These are phyloP conservation scores for Ecliptopera silaceata DNA, from an alignment of 2,888 invertebrate species.

Conservation along the genomic window DNA sequence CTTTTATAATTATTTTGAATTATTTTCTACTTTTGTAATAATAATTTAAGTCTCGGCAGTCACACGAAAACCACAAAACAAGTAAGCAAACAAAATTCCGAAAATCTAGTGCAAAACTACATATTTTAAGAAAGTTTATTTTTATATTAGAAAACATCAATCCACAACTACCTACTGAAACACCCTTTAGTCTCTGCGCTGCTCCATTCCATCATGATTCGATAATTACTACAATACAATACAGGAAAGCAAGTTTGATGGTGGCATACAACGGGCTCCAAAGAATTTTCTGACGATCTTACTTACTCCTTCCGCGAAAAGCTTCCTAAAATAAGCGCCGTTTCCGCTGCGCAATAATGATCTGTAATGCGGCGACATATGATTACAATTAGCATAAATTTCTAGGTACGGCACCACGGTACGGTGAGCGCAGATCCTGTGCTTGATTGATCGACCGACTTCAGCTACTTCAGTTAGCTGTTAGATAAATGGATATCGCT, in stretches of 20 bases:
- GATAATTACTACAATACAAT: not conserved
- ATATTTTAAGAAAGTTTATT: too few relatives aligned
- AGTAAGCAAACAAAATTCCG: too few relatives aligned
- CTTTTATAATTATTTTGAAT: too few relatives aligned
- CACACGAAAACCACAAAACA: too few relatives aligned
- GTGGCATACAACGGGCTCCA: not conserved
- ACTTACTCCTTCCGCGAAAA: slow-evolving; percentile 71
- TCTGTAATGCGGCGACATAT: slow-evolving; percentile 51
- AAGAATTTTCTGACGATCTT: slow-evolving; percentile 5
- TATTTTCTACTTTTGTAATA: too few relatives aligned
- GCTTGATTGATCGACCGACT: slow-evolving; percentile 61
- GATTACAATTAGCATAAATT: slow-evolving; percentile 49
- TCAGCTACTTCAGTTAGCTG: slow-evolving; percentile 37
- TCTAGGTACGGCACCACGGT: slow-evolving; percentile 76
- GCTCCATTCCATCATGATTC: not conserved
- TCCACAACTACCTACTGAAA: too few relatives aligned
- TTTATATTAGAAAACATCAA: too few relatives aligned
- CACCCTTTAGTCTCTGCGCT: too few relatives aligned
- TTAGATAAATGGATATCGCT: slow-evolving; percentile 45
- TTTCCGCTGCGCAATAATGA: slow-evolving; percentile 52
- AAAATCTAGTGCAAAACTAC: too few relatives aligned
- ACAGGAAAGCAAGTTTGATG: not conserved
- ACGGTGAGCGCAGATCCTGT: slow-evolving; percentile 78
- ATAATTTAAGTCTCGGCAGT: too few relatives aligned
- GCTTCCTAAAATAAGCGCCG: slow-evolving; percentile 79